phyloP scores from a whole-genome alignment of 2,797 vertebrate species.

The Trematomus bernacchii region DNA sequence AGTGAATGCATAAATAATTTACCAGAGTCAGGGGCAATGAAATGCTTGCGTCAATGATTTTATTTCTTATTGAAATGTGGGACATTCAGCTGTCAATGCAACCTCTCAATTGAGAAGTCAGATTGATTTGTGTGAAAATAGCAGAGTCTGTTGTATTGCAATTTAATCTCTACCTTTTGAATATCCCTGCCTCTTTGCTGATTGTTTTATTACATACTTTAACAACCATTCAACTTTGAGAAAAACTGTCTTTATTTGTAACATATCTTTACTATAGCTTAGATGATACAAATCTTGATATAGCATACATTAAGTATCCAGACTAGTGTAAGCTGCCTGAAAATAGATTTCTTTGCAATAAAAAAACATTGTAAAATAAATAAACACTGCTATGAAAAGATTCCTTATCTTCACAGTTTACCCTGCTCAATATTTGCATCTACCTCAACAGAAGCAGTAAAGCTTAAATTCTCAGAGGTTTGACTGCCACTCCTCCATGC shows the following conservation, averaged over 20 bases:
- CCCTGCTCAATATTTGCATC: constrained; percentile 12
- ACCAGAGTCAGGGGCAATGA: constrained; percentile 28
- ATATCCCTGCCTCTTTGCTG: not conserved
- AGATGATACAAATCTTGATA: constrained; percentile 43
- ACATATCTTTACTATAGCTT: constrained; percentile 48
- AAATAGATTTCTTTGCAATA: constrained; percentile 58
- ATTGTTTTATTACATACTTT: constrained; percentile 9
- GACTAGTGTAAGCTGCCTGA: constrained; percentile 62
- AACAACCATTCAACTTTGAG: constrained; percentile 14
- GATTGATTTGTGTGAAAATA: constrained; percentile 38
- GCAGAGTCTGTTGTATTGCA: constrained; percentile 31
- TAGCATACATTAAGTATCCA: constrained; percentile 49
- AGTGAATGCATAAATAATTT: constrained; percentile 38
- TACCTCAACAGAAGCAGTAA: constrained; percentile 24
- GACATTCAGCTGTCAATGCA: constrained; percentile 47
- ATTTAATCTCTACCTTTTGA: constrained; percentile 24
- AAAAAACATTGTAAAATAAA: constrained; percentile 69
- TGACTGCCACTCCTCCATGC: constrained; percentile 31
- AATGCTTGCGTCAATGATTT: constrained; percentile 45
- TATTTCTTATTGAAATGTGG: constrained; percentile 69
- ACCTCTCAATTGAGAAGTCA: constrained; percentile 31
- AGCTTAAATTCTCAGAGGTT: constrained; percentile 29
- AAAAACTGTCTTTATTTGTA: constrained; percentile 34
- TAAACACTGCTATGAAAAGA: constrained; percentile 57
- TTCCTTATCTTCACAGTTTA: constrained; percentile 40